Conservation (phyloP, 1,140 invertebrate genomes). For the Brachionus koreanus region DNA sequence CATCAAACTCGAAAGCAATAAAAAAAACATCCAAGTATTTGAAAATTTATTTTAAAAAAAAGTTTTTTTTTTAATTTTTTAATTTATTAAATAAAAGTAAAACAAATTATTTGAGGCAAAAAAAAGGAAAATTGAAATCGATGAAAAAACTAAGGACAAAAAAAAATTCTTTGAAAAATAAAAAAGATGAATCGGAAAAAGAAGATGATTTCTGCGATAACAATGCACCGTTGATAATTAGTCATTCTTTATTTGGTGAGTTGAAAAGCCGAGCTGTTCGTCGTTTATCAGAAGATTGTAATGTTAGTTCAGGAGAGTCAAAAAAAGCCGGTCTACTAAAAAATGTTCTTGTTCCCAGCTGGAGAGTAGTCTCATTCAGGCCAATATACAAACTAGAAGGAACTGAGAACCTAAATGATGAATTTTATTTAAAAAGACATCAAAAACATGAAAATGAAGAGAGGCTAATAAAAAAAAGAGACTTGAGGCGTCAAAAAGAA, state of each 20-base stretch:
- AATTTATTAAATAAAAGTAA: not conserved
- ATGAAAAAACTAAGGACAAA: not conserved
- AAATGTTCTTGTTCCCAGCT: constrained; percentile 8
- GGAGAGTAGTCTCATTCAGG: not conserved
- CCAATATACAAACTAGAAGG: constrained; percentile 21
- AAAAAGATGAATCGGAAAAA: not conserved
- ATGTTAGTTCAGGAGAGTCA: not conserved
- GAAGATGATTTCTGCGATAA: not conserved
- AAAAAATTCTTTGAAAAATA: not conserved
- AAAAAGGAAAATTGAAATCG: not conserved
- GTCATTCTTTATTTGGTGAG: not conserved
- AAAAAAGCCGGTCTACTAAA: not conserved
- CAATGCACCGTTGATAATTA: not conserved
- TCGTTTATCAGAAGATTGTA: not conserved
- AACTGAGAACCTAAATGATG: constrained; percentile 18
- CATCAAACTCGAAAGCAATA: not conserved
- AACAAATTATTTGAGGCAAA: not conserved
- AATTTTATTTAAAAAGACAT: constrained; percentile 10
- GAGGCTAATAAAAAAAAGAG: constrained; percentile 34
- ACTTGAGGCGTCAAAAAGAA: constrained; percentile 5
- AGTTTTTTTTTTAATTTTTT: too few species aligned
- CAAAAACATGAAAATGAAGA: constrained; percentile 38
- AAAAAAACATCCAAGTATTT: not conserved
- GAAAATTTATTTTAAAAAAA: not conserved
- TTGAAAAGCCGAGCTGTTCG: not conserved